Evolutionary conservation across 1,140 invertebrate species (phyloP), one percentile per base, ranked within the genome.

Genomic region (Thereuonema tuberculata): DNA sequence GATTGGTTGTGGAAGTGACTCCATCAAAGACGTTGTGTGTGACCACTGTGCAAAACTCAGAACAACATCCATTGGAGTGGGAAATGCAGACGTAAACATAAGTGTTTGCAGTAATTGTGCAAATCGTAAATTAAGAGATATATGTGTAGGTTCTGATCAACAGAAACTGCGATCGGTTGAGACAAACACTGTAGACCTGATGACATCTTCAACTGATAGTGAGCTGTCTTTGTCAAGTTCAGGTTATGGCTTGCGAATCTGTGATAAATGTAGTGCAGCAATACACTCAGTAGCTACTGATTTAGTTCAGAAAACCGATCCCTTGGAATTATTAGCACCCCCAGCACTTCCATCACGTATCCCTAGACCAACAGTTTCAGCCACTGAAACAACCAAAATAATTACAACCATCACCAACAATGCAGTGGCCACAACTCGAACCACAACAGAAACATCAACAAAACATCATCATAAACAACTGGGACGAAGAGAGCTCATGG

Each of bases 241-340:
- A 37, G 67, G 61, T 50, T 58, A 50, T 62, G 64, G 65, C 14
- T 77, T 80, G 37, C 80, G 78, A 64, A 77, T 82, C 60, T 83
- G 81, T 72, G 81, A 83, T 66, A 81, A 82, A 63, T 83, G 81
- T 67, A 81, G 81, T 65, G 78, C 78, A 58, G 76, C 76, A 14
- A 81, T 82, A 27, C 78, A 78, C 37, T 73, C 70, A 43, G 69
- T 79, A 60, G 77, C 78, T 21, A 73, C 74, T 59, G 74, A 77
- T 50, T 74, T 79, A 63, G 71, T 74, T 2, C 71, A 63, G 29
- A 65, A 59, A 60, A 56, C 56, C 27, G 50, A 59, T 12, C 47
- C 58, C 57, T 52, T 59, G 24, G 54, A 63, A 12, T 57, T 43
- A 1, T 56, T 26, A 20, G 37, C 46, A 59, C 28, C 63, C 21